Evolutionary conservation across 2,797 vertebrate genomes (phyloP), one percentile per base, ranked within the genome.

Genomic region (Apogon hyalosoma): DNA sequence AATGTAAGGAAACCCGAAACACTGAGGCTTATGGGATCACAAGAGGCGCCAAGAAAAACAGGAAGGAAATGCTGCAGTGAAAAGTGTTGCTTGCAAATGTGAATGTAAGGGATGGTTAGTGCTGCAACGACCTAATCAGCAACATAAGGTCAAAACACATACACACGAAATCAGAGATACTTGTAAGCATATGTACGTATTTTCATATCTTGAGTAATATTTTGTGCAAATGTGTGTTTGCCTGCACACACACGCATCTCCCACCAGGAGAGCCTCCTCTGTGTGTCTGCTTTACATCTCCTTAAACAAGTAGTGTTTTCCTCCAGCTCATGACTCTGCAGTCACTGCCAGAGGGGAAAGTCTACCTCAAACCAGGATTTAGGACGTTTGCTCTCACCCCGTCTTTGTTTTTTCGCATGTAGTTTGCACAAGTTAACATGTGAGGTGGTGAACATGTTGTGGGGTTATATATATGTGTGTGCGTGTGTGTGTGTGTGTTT

Each of bases 1-100:
- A 72, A 84, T 57, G 51, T 65, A 73, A 65, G 65, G 74, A 71
- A 81, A 69, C 16, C 21, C 6, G 11, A 54, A 74, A 70, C 57
- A 68, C 64, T 74, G 66, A 24, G 64, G 36, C 62, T 47, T 49
- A 38, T 48, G 56, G 68, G 21, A 48, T 74, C 45, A 39, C 63
- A 51, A 50, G 33, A 61, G 51, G 50, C 12, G 14, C 41, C 56
- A 61, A 15, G 24, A 65, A 73, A 10, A 64, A 78, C 39, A 65
- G 69, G 69, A 78, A 73, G 73, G 67, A 73, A 75, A 59, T 43
- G 54, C 52, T 59, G 66, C 68, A 59, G 61, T 62, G 16, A 71
- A 63, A 62, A 73, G 47, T 57, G 47, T 56, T 54, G 55, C 28
- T 43, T 13, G 19, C 13, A 24, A 42, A 56, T 42, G 58, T 72